Conservation (phyloP, 2,888 invertebrate species). For the Bombylius discolor region DNA sequence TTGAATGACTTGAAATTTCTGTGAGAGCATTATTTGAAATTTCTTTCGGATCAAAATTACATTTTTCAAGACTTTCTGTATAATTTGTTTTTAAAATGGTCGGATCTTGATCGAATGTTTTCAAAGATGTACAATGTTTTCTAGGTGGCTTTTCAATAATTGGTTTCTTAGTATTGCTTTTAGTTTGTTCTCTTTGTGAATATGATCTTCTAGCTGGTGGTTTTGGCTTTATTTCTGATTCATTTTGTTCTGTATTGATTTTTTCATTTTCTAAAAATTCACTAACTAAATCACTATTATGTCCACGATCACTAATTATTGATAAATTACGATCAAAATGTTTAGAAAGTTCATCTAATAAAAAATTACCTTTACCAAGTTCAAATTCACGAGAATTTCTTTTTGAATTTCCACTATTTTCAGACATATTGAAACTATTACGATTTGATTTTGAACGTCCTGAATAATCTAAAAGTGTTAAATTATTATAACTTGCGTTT, state of each 20-base stretch:
- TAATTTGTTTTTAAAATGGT: conserved; percentile 33
- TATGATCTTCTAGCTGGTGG: conserved; percentile 14
- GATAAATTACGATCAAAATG: conserved; percentile 45
- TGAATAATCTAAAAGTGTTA: conserved; percentile 45
- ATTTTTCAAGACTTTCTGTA: conserved; percentile 33
- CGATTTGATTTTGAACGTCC: conserved; percentile 26
- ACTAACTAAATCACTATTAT: conserved; percentile 23
- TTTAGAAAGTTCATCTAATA: conserved; percentile 38
- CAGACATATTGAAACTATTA: conserved; percentile 14
- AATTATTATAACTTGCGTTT: conserved; percentile 49
- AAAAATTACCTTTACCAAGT: conserved; percentile 29
- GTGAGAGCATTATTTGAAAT: conserved; percentile 11
- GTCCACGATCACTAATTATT: conserved; percentile 42
- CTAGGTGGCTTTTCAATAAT: conserved; percentile 9
- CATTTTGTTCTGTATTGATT: neutral
- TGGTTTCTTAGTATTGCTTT: neutral
- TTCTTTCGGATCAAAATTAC: conserved; percentile 28
- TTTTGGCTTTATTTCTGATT: conserved; percentile 1
- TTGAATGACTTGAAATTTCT: neutral
- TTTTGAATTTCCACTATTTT: conserved; percentile 11
- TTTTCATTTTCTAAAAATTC: conserved; percentile 15
- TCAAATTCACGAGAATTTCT: conserved; percentile 22
- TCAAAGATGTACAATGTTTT: conserved; percentile 11
- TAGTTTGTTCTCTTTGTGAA: neutral
- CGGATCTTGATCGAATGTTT: conserved; percentile 35